A percentile compares a stretch with the other conserved stretches of the same genome.
phyloP scores from a whole-genome alignment of 2,888 invertebrate species.

The Pheosia tremula region DNA sequence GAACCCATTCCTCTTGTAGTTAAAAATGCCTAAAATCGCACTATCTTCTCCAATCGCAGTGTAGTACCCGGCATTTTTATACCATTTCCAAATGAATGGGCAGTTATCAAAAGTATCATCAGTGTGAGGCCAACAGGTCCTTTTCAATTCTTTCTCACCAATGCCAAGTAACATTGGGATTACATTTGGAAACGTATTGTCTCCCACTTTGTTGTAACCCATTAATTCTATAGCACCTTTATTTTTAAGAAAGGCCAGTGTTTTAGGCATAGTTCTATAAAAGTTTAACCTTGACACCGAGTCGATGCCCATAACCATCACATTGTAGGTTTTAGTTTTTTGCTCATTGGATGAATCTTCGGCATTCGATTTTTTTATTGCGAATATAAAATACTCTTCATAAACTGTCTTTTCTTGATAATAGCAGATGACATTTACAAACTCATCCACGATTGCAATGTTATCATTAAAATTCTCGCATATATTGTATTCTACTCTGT shows the following conservation, averaged over 20 bases:
- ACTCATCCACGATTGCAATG: slow-evolving; percentile 81
- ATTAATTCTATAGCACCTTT: slow-evolving; percentile 88
- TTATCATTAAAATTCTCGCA: slow-evolving; percentile 66
- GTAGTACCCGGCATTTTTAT: slow-evolving; percentile 86
- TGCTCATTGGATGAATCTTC: too few relatives aligned
- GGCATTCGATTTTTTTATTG: slow-evolving; percentile 62
- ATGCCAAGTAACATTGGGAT: slow-evolving; percentile 90
- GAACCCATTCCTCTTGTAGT: slow-evolving; percentile 82
- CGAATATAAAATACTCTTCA: slow-evolving; percentile 82
- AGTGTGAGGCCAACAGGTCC: slow-evolving; percentile 34
- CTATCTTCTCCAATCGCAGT: slow-evolving; percentile 90
- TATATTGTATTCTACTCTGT: slow-evolving; percentile 46
- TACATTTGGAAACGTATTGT: slow-evolving; percentile 94
- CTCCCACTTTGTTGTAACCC: slow-evolving; percentile 91
- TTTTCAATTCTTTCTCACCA: slow-evolving; percentile 77
- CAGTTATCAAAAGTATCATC: slow-evolving; percentile 87
- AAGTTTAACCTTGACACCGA: slow-evolving; percentile 92
- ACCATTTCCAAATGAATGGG: slow-evolving; percentile 92
- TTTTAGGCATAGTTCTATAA: slow-evolving; percentile 90
- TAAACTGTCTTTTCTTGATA: slow-evolving; percentile 70
- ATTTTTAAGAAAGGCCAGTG: slow-evolving; percentile 81
- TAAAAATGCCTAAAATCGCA: neutral
- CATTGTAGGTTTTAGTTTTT: slow-evolving; percentile 73
- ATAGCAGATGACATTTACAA: slow-evolving; percentile 86
- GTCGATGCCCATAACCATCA: slow-evolving; percentile 92